Base-by-base conservation (phyloP, 92 coral and sea anemone genomes). In the Paramuricea clavata region DNA sequence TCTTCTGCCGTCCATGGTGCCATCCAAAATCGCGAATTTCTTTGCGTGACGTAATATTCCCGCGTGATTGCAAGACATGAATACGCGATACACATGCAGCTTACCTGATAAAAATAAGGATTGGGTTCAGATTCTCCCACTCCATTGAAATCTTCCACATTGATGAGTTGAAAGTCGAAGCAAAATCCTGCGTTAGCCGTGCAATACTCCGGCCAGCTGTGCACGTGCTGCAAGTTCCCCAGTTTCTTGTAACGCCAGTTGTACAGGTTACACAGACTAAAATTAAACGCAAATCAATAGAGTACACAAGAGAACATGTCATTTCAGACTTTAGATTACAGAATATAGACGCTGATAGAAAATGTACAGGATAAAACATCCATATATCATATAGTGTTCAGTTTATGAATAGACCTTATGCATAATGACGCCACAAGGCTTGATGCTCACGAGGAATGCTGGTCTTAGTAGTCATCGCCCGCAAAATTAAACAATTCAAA, bases 181-280 rank as follows among this genome's bases (percentile, higher is more conserved):
- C 87, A 90, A 78, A 96, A 96, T 7, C 99, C 99, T 30, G 99
- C 98, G 77, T 96, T 96, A 76, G 95, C 99, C 68, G 95, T 93
- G 78, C 97, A 81, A 83, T 96, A 96, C 72, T 96, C 99, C 2
- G 98, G 99, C 99, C 99, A 96, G 34, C 91, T 86, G 50, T 87
- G 54, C 17, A 96, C 99, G 47, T 96, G 99, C 31, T 98, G 97
- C 26, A 96, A 93, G 76, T 96, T 95, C 8, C 99, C 99, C 50
- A 96, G 94, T 69, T 92, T 94, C 81, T 93, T 94, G 88, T 96
- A 96, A 3, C 99, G 95, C 99, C 99, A 96, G 94, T 96, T 96
- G 73, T 96, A 96, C 64, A 96, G 90, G 59, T 83, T 87, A 73
- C 99, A 96, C 83, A 96, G 61, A 62, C 98, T 95, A 52, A n/a